Evolutionary conservation across 2,888 invertebrate species (phyloP), one percentile per base, ranked within the genome.

Genomic region (Mesorhabditis spiculigera): DNA sequence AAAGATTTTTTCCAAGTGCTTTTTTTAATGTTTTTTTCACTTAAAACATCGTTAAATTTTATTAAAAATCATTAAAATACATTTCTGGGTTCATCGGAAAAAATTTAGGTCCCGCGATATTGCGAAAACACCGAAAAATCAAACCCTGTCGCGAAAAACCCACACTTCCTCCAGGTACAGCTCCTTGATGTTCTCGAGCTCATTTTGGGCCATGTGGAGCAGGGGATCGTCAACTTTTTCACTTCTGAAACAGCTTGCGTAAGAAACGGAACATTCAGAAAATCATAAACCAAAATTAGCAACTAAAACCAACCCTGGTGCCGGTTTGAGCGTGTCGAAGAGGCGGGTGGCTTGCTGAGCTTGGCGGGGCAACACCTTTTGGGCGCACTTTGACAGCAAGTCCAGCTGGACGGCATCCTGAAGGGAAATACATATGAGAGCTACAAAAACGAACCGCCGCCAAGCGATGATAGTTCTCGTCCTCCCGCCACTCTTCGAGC

Each of bases 381-480:
- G 68, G 58, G 80, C 67, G 66, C 75, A 79, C 71, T 85, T 83
- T 28, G 81, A 67, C 8, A 82, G 76, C 41, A 84, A 69, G 62
- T 84, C 84, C 63, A 83, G 64, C 69, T 84, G 82, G 28, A 81
- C 75, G 0, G 84, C 80, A 69, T 84, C 81, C 82, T 83, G 67
- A 64, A 81, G 65, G 5, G 5, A 16, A 5, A 65, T 41, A 61
- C n/a, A 6, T 0, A 45, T 67, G 5, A 65, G 67, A 13, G 28
- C 50, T 43, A 69, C 45, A 68, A 65, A 16, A 61, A 43, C 74
- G 44, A 65, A 81, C 83, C 68, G 81, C 76, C 13, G 84, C 84
- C 69, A 83, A 70, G 63, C 84, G 71, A 66, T 77, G 67, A 65
- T 81, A 81, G 44, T 78, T 77, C 69, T 79, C 81, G 64, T 68